Evolutionary conservation across 1,140 invertebrate genomes (phyloP).

Genomic region (Lepidurus couesii): DNA sequence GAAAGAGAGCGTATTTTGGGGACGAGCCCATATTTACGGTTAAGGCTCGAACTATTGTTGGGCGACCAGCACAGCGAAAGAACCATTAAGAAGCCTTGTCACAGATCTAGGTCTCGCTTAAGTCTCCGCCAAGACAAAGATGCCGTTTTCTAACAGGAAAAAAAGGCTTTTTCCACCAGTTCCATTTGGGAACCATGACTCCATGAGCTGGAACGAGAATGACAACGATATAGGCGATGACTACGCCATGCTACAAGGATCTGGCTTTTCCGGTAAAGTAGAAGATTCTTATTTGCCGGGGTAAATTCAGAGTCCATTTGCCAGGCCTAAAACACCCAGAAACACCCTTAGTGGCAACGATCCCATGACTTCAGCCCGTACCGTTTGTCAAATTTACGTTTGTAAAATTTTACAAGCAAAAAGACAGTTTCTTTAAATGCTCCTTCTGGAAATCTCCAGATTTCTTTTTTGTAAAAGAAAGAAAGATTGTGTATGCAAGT

Average conservation of each 20-base stretch:
- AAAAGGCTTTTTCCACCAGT: background rate
- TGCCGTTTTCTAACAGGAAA: background rate
- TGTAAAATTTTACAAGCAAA: background rate
- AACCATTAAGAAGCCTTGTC: slow-evolving; percentile 1
- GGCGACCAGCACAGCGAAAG: background rate
- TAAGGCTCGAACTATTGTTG: background rate
- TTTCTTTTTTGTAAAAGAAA: too few relatives aligned
- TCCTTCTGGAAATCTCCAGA: too few relatives aligned
- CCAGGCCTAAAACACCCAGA: background rate
- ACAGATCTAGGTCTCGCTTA: background rate
- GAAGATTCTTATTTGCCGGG: background rate
- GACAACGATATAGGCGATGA: background rate
- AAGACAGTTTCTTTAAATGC: too few relatives aligned
- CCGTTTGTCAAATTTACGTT: background rate
- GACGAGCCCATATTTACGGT: background rate
- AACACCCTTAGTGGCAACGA: background rate
- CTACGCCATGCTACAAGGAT: background rate
- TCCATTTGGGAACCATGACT: background rate
- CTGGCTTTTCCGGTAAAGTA: background rate
- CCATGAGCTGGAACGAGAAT: background rate
- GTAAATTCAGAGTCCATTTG: background rate
- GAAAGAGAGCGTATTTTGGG: background rate
- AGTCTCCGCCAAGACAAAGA: background rate
- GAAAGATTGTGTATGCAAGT: too few relatives aligned
- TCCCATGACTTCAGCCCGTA: too few relatives aligned